These are phyloP conservation scores for Gallinago paraguaiae DNA, from an alignment of 2,113 vertebrate species.

Conservation along the genomic window DNA sequence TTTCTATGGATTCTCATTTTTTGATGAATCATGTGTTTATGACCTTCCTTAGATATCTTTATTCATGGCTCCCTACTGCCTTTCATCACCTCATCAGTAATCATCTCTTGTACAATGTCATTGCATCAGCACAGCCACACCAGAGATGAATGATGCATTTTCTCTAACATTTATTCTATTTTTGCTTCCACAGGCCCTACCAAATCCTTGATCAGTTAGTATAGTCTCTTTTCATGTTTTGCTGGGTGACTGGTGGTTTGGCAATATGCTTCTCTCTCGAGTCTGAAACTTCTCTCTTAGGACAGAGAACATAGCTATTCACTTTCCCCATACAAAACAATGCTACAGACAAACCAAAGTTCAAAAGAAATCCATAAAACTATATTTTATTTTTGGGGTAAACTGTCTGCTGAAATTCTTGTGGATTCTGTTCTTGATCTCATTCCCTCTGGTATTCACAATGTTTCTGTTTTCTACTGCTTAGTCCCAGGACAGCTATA, in stretches of 20 bases:
- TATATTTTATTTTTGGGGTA: not conserved
- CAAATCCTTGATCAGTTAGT: not conserved
- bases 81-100: slow-evolving; percentile 44
- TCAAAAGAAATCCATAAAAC: not conserved
- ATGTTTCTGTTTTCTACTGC: not conserved
- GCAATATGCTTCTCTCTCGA: not conserved
- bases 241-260: not conserved
- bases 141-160: not conserved
- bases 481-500: not conserved
- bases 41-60: slow-evolving; percentile 3
- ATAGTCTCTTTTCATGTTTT: not conserved
- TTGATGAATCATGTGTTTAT: slow-evolving; percentile 22
- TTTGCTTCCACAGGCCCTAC: not conserved
- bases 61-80: not conserved
- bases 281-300: not conserved
- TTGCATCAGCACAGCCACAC: not conserved
- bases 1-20: slow-evolving; percentile 11
- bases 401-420: not conserved
- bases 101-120: not conserved
- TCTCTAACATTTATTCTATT: not conserved
- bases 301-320: not conserved
- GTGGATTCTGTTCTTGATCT: not conserved
- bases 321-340: not conserved
- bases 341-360: not conserved
- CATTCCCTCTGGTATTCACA: slow-evolving; percentile 7